These are phyloP conservation scores for Sigmodon hispidus DNA, from an alignment of 2,113 vertebrate species.

Conservation along the genomic window DNA sequence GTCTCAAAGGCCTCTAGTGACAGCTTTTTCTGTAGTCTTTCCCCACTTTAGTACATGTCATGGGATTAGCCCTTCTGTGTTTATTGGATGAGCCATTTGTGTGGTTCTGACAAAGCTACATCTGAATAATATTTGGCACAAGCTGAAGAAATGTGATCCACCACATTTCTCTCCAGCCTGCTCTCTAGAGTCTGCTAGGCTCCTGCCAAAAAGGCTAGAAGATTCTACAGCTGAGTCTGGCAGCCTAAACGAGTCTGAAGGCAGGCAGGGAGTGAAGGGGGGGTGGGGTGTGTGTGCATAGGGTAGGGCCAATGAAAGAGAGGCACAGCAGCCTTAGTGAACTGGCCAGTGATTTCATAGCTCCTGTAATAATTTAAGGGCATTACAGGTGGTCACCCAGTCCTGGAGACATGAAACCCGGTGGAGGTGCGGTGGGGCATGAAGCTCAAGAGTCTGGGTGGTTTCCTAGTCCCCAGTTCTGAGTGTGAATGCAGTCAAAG, in stretches of 20 bases:
- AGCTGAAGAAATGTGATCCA: constrained; percentile 75
- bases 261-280: not conserved
- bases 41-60: constrained; percentile 68
- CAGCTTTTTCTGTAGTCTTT: constrained; percentile 68
- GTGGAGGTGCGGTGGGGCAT: not conserved
- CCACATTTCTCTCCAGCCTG: constrained; percentile 50
- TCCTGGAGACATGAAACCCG: not conserved
- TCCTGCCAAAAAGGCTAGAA: constrained; percentile 60
- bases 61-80: constrained; percentile 76
- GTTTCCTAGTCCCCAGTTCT: not conserved
- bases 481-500: not conserved
- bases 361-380: not conserved
- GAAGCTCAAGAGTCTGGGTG: not conserved
- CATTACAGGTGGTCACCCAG: not conserved
- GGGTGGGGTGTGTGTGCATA: not conserved
- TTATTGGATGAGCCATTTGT: constrained; percentile 81
- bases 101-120: constrained; percentile 68
- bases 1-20: constrained; percentile 51
- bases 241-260: not conserved
- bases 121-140: constrained; percentile 78
- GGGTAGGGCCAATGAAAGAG: not conserved
- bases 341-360: not conserved
- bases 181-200: constrained; percentile 54
- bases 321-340: not conserved
- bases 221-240: constrained; percentile 48